Percentiles rank a stretch among this genome's conserved stretches.
These are phyloP conservation scores for Drosophila gunungcola DNA, from an alignment of 1,140 invertebrate species.

Conservation along the genomic window DNA sequence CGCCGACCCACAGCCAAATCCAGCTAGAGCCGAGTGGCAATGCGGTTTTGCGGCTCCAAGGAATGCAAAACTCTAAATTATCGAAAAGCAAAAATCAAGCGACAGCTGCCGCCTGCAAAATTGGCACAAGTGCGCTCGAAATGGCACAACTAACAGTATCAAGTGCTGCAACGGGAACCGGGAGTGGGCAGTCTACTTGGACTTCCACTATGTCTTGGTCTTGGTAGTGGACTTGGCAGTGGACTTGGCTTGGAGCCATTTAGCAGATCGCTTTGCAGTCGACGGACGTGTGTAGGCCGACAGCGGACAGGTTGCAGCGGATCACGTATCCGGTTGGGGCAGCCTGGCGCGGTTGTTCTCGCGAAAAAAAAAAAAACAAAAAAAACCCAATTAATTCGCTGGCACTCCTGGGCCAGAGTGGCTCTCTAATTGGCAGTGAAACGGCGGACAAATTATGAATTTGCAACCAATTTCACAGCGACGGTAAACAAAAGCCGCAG, in stretches of 20 bases:
- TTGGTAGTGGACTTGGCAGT: too few relatives aligned
- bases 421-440: conserved; percentile 48
- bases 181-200: conserved; percentile 26
- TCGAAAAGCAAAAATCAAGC: conserved; percentile 70
- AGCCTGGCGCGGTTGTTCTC: conserved; percentile 15
- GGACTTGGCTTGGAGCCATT: conserved; percentile 21
- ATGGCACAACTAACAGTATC: conserved; percentile 75
- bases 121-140: conserved; percentile 76
- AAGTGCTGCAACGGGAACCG: conserved; percentile 36
- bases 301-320: conserved; percentile 27
- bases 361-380: not conserved
- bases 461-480: conserved; percentile 76
- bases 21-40: conserved; percentile 38
- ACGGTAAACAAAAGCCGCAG: conserved; percentile 41
- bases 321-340: conserved; percentile 28
- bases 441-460: conserved; percentile 47
- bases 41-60: conserved; percentile 73
- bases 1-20: conserved; percentile 27
- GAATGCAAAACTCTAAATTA: conserved; percentile 73
- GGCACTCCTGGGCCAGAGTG: conserved; percentile 11
- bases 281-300: conserved; percentile 26
- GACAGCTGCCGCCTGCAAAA: conserved; percentile 51
- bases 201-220: conserved; percentile 9
- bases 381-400: conserved; percentile 28
- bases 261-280: conserved; percentile 38